Conservation (phyloP, 2,888 invertebrate species). For the Plebejus anna region DNA sequence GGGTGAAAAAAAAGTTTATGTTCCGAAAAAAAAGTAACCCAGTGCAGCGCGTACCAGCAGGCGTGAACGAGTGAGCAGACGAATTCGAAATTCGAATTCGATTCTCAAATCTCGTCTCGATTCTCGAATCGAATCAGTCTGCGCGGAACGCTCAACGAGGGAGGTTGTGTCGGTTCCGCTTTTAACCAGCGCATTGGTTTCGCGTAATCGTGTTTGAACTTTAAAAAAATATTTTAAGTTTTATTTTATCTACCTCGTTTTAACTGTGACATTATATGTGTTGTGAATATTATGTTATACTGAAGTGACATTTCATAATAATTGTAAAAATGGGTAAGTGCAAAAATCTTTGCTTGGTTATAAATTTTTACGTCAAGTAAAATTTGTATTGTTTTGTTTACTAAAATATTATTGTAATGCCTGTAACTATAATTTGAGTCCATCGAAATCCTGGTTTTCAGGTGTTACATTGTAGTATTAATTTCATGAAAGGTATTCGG, state of each 20-base stretch:
- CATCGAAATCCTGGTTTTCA: not conserved
- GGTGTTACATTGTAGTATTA: not conserved
- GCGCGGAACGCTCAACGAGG: conserved; percentile 51
- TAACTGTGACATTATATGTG: conserved; percentile 46
- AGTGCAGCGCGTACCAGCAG: not conserved
- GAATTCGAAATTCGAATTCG: conserved; percentile 37
- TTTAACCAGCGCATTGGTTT: conserved; percentile 53
- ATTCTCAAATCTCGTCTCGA: conserved; percentile 31
- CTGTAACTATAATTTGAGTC: not conserved
- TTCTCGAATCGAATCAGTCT: conserved; percentile 53
- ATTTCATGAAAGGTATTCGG: not conserved
- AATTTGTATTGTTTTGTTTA: not conserved
- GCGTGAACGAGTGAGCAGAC: conserved; percentile 42
- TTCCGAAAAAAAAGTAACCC: conserved; percentile 29
- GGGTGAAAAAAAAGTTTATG: conserved; percentile 39
- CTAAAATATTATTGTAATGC: not conserved
- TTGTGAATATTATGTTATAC: conserved; percentile 34
- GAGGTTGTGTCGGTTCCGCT: conserved; percentile 47
- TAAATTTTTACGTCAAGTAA: conserved; percentile 21
- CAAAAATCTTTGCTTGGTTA: conserved; percentile 8
- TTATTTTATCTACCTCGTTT: conserved; percentile 44
- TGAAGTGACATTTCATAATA: conserved; percentile 31
- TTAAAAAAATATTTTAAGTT: conserved; percentile 34
- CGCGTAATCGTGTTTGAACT: conserved; percentile 56
- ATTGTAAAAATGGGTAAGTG: conserved; percentile 41